A percentile compares a stretch with the other conserved stretches of the same genome.
Conservation (phyloP, 2,888 invertebrate genomes). For the Caenorhabditis sp. region DNA sequence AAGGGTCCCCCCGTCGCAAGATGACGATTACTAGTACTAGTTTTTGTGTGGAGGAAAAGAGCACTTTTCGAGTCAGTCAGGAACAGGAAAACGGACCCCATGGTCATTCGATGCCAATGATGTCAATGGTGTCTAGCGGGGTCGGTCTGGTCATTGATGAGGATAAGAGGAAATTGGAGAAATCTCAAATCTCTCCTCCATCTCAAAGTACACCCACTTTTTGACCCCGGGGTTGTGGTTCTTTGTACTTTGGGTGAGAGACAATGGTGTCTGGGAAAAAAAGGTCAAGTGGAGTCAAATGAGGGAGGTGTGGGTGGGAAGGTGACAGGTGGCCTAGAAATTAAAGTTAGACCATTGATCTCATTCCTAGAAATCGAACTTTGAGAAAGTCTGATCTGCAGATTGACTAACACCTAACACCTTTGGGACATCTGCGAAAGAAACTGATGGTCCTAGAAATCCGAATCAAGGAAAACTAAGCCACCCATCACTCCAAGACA, state of each 20-base stretch:
- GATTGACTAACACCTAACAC: too few relatives aligned
- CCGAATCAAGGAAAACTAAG: neutral
- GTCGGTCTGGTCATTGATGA: constrained; percentile 27
- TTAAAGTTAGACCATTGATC: neutral
- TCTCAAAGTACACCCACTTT: neutral
- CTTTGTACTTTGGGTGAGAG: neutral
- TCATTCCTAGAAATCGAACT: too few relatives aligned
- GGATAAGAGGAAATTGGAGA: constrained; percentile 15
- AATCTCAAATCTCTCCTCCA: neutral
- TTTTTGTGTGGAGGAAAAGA: neutral
- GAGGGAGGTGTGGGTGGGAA: neutral
- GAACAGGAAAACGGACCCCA: constrained; percentile 7
- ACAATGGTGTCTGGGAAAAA: neutral
- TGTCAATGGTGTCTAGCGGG: constrained; percentile 4
- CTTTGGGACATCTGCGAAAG: neutral
- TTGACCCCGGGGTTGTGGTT: neutral
- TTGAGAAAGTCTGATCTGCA: too few relatives aligned
- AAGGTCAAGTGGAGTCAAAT: neutral
- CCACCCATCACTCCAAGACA: too few relatives aligned
- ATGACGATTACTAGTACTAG: constrained; percentile 8
- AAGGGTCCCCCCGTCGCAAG: constrained; percentile 21
- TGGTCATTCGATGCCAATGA: constrained; percentile 32
- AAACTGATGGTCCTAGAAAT: neutral
- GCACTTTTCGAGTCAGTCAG: neutral
- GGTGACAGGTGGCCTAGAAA: neutral